These are phyloP conservation scores for Numenius arquata DNA, from an alignment of 2,113 vertebrate genomes.

Conservation along the genomic window DNA sequence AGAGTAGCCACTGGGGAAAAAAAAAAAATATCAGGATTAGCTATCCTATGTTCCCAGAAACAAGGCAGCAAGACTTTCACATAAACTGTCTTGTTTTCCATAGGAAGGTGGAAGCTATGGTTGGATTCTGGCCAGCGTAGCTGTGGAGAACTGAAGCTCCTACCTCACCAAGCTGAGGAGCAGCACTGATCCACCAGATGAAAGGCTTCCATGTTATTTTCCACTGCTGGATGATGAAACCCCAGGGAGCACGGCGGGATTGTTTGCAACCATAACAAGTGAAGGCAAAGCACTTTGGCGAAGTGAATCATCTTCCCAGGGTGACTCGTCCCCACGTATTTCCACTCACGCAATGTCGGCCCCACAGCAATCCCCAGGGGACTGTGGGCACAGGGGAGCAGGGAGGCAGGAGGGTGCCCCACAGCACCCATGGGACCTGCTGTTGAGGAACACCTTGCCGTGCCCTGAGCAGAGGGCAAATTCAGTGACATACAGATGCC, in stretches of 20 bases:
- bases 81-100: neutral
- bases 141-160: neutral
- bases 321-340: neutral
- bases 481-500: neutral
- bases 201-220: neutral
- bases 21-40: neutral
- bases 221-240: neutral
- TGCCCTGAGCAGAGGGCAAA: neutral
- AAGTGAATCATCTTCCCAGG: neutral
- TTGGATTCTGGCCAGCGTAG: neutral
- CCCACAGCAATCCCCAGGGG: too few relatives aligned
- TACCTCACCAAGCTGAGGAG: neutral
- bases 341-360: neutral
- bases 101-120: neutral
- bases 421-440: neutral
- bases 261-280: neutral
- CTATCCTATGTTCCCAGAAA: neutral
- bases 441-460: neutral
- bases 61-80: rapidly evolving
- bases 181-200: neutral
- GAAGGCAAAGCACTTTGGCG: rapidly evolving
- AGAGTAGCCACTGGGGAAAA: neutral
- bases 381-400: neutral
- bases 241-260: rapidly evolving
- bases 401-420: rapidly evolving